phyloP scores from a whole-genome alignment of 1,140 invertebrate genomes.

The Drosophila pectinifera region DNA sequence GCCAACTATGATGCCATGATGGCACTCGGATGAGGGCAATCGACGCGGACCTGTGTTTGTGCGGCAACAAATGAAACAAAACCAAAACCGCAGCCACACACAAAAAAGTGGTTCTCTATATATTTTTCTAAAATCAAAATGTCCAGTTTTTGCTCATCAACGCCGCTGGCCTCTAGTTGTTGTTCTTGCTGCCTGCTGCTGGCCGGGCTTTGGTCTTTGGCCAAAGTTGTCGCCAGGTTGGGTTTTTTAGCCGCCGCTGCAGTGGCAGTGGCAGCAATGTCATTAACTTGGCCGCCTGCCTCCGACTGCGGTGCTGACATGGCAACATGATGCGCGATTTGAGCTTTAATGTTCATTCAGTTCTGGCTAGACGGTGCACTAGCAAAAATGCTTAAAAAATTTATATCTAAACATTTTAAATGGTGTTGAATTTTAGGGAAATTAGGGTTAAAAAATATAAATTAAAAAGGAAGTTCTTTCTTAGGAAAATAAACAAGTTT shows the following conservation, averaged over 20 bases:
- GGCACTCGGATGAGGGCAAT: slow-evolving; percentile 52
- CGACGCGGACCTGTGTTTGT: slow-evolving; percentile 10
- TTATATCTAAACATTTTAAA: neutral
- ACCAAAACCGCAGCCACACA: slow-evolving; percentile 35
- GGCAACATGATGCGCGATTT: slow-evolving; percentile 81
- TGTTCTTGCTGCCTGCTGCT: slow-evolving; percentile 31
- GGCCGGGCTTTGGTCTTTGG: slow-evolving; percentile 53
- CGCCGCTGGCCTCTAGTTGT: slow-evolving; percentile 43
- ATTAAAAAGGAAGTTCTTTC: too few species aligned
- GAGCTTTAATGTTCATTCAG: slow-evolving; percentile 80
- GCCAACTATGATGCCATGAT: slow-evolving; percentile 61
- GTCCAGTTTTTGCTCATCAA: slow-evolving; percentile 82
- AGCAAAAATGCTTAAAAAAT: neutral
- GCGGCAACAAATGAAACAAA: slow-evolving; percentile 35
- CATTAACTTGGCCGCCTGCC: slow-evolving; percentile 75
- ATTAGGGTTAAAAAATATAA: neutral
- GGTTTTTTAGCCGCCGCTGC: slow-evolving; percentile 50
- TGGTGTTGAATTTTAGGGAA: neutral
- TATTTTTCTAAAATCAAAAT: slow-evolving; percentile 84
- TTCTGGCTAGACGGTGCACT: slow-evolving; percentile 34
- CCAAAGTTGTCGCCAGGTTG: slow-evolving; percentile 75
- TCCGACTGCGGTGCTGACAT: slow-evolving; percentile 64
- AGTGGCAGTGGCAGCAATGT: slow-evolving; percentile 62
- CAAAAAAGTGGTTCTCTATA: slow-evolving; percentile 83
- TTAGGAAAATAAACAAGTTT: too few species aligned